Evolutionary conservation across 2,888 invertebrate genomes (phyloP), one percentile per base, ranked within the genome.

Genomic region (Crossocerus cetratus): DNA sequence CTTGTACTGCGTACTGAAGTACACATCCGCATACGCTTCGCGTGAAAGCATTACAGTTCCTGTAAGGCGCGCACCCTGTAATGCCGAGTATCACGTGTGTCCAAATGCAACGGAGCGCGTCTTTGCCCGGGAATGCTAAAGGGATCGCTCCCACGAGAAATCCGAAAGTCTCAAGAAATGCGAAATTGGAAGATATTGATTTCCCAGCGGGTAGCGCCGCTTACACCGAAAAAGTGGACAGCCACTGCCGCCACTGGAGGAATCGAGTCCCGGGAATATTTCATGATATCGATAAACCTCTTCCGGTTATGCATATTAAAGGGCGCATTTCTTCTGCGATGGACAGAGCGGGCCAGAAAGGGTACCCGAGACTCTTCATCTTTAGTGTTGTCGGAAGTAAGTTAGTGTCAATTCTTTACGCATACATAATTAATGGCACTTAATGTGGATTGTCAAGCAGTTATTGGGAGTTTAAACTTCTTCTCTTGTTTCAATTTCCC

Each of bases 181-280:
- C 61, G 69, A 74, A 78, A 78, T 73, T 74, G 76, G 68, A 71
- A 54, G 69, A 69, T 75, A 78, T 78, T 78, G 77, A 78, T 78
- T 78, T 78, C 78, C 77, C 74, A 42, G 23, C 61, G 55, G 72
- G 70, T 66, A 61, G 55, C 55, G 63, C 42, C 63, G 55, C 21
- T 13, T 45, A 66, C 53, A 60, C 54, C 32, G 43, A 59, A 23
- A 20, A 53, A 62, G 61, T 69, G 72, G 72, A 67, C 65, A 68
- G 49, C 32, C 32, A 32, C 32, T 32, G 32, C 32, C 11, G 32
- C 8, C 32, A 70, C 66, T 45, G n/a, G 20, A 57, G 58, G 65
- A 53, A 60, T 23, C 22, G 21, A 49, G 59, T 16, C 65, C 63
- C 63, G 45, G 55, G 72, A 75, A 73, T 78, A 72, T 78, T 76